Conservation (phyloP, 2,888 invertebrate genomes). For the Campopleginae sp. region DNA sequence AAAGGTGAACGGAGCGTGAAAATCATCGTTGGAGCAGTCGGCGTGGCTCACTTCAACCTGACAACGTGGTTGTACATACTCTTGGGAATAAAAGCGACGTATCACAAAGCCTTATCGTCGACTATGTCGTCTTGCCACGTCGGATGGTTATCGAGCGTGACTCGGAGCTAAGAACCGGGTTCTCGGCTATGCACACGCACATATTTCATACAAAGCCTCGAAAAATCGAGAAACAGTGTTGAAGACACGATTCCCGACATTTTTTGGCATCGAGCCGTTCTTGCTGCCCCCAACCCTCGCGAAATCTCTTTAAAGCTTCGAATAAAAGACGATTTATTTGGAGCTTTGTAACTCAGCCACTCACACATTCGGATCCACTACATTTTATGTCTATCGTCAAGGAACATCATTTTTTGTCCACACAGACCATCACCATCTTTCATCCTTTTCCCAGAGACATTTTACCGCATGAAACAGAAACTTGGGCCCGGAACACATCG, state of each 20-base stretch:
- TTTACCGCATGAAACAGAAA: not conserved
- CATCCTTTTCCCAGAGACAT: not conserved
- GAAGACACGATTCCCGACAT: constrained; percentile 47
- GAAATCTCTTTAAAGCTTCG: constrained; percentile 57
- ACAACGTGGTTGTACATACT: not conserved
- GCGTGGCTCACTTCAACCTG: constrained; percentile 36
- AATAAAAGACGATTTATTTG: constrained; percentile 63
- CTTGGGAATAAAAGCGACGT: constrained; percentile 35
- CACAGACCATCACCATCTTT: not conserved
- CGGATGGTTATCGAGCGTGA: constrained; percentile 57
- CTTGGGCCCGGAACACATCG: constrained; percentile 10
- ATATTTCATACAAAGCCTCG: constrained; percentile 10
- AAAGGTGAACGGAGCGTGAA: not conserved
- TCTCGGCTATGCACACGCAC: not conserved
- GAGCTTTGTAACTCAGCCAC: constrained; percentile 41
- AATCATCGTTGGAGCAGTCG: constrained; percentile 21
- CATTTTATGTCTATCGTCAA: constrained; percentile 6
- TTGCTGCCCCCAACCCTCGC: not conserved
- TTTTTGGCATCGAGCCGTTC: constrained; percentile 57
- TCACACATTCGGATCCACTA: constrained; percentile 30
- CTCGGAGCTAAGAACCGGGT: constrained; percentile 17
- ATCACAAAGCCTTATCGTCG: constrained; percentile 28
- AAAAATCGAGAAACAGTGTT: constrained; percentile 57
- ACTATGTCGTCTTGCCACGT: constrained; percentile 23
- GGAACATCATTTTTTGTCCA: not conserved